Base-by-base conservation (phyloP, 1,140 invertebrate species). In the Popillia japonica region DNA sequence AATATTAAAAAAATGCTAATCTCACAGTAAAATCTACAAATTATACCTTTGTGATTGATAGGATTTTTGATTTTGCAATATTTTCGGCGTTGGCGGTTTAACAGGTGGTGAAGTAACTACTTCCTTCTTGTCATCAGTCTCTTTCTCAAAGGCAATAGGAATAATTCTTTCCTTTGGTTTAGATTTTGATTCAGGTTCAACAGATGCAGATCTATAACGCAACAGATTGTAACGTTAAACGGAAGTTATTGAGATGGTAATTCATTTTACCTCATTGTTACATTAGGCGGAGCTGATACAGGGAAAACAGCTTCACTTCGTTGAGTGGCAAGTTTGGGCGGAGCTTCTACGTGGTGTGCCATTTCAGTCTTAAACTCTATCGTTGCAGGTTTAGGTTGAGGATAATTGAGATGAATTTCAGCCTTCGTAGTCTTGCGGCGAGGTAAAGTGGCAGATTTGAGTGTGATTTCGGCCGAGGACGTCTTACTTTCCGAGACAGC, bases 401-500 rank as follows among this genome's bases (percentile, higher is more conserved):
- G 87, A 77, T 86, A 87, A 64, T 90, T 88, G 77, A 93, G 82
- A 76, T 90, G 90, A 40, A 93, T 92, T 84, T 93, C 91, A 1
- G 91, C 89, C 84, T 92, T 92, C 40, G 90, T 90, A 11, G 90
- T 92, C 77, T 91, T 89, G 9, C 90, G 89, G 78, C 92, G 88
- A 3, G 92, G 91, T 76, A 92, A 85, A 0, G 92, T 92, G 3
- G 92, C 91, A 74, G 91, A 92, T 81, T 93, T 92, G 9, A 92
- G 82, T 1, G 90, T 91, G 48, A 93, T 92, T 78, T 92, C 91
- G 77, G 92, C 90, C 2, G 86, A 87, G 10, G 88, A 89, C 11
- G 86, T 87, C 84, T 92, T 91, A 22, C 89, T 89, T 2, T 88
- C 88, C 61, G 89, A 20, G 11, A 22, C 72, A 9, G 72, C 6